Evolutionary conservation across 2,113 vertebrate genomes (phyloP).

Genomic region (Silurus glanis): DNA sequence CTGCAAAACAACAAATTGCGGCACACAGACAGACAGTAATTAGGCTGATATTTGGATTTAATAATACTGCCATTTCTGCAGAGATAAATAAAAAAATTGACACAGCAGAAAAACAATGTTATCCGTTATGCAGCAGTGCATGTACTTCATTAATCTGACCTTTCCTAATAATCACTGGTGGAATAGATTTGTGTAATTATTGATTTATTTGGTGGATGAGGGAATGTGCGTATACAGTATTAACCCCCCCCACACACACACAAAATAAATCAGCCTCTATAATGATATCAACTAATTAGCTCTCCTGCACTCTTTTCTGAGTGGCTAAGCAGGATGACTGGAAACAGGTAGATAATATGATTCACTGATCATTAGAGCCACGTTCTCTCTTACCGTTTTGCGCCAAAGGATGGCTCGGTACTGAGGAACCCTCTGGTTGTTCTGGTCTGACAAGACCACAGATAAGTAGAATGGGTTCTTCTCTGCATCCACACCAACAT

Average conservation of each 20-base stretch:
- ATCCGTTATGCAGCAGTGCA: background rate
- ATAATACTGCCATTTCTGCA: background rate
- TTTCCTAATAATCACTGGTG: background rate
- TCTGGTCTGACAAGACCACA: slow-evolving; percentile 95
- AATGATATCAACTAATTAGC: slow-evolving; percentile 3
- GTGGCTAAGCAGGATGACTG: background rate
- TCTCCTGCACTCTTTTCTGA: background rate
- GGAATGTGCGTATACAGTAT: background rate
- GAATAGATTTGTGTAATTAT: slow-evolving; percentile 2
- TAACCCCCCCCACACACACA: background rate
- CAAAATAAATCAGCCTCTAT: background rate
- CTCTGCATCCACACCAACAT: slow-evolving; percentile 90
- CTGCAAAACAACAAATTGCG: slow-evolving; percentile 66
- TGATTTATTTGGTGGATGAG: slow-evolving; percentile 14
- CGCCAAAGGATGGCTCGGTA: slow-evolving; percentile 97
- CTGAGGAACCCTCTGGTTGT: slow-evolving; percentile 94
- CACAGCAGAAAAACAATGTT: background rate
- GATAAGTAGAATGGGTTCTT: slow-evolving; percentile 97
- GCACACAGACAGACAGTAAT: background rate
- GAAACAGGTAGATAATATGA: background rate
- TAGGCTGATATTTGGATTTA: slow-evolving; percentile 6
- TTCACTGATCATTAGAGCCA: background rate
- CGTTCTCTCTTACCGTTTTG: slow-evolving; percentile 72
- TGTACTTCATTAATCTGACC: slow-evolving; percentile 9
- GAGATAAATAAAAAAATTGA: background rate